phyloP scores from a whole-genome alignment of 2,888 invertebrate species.

The Brassicogethes aeneus region DNA sequence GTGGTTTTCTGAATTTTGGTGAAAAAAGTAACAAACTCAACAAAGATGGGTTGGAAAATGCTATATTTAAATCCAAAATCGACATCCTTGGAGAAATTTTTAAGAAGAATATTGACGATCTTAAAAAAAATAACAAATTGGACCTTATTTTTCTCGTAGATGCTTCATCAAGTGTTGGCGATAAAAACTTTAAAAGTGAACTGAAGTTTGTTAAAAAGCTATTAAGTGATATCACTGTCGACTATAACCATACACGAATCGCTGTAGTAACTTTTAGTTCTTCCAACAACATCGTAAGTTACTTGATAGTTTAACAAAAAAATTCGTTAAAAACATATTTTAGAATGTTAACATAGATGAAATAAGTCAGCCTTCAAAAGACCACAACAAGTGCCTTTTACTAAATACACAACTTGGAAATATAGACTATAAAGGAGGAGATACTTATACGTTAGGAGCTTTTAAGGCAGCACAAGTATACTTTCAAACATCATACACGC shows the following conservation, averaged over 20 bases:
- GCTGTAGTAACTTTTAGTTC: conserved; percentile 59
- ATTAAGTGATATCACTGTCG: conserved; percentile 56
- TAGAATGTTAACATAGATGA: conserved; percentile 48
- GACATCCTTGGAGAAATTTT: conserved; percentile 47
- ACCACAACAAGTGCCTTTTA: conserved; percentile 55
- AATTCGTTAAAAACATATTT: not conserved
- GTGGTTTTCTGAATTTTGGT: conserved; percentile 37
- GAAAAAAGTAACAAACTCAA: conserved; percentile 31
- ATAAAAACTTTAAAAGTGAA: conserved; percentile 55
- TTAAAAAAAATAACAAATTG: conserved; percentile 38
- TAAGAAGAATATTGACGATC: conserved; percentile 45
- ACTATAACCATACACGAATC: conserved; percentile 52
- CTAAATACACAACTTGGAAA: conserved; percentile 51
- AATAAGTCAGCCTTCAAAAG: conserved; percentile 43
- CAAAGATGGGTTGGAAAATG: conserved; percentile 31
- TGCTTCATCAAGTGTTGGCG: conserved; percentile 59
- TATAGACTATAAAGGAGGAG: conserved; percentile 56
- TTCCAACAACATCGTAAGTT: conserved; percentile 45
- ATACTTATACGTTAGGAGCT: conserved; percentile 62
- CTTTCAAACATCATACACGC: no score
- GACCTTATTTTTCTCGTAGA: conserved; percentile 62
- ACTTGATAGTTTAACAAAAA: not conserved
- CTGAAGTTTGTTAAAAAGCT: conserved; percentile 58
- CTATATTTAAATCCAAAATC: conserved; percentile 43
- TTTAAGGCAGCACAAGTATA: conserved; percentile 50